phyloP scores from a whole-genome alignment of 2,113 vertebrate genomes.

The Trachemys scripta region DNA sequence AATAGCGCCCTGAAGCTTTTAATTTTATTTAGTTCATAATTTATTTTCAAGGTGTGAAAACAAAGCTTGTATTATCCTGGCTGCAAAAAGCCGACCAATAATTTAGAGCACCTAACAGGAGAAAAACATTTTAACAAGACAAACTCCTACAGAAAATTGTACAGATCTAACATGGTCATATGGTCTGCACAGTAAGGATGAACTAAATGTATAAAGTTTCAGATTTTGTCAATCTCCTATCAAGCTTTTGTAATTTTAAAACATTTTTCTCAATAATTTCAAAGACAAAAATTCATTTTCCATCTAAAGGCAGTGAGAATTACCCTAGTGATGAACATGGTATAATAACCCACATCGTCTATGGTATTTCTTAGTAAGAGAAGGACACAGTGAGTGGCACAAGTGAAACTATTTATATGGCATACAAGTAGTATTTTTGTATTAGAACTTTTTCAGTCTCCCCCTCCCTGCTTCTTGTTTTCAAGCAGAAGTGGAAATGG shows the following conservation, averaged over 20 bases:
- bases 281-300: background rate
- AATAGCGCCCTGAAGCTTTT: constrained; percentile 51
- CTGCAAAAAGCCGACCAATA: background rate
- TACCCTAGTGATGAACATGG: background rate
- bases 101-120: background rate
- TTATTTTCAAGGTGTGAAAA: constrained; percentile 61
- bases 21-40: constrained; percentile 52
- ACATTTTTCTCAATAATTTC: background rate
- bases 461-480: background rate
- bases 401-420: accelerated
- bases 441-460: background rate
- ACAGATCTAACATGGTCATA: background rate
- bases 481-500: background rate
- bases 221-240: background rate
- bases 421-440: background rate
- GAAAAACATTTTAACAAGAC: background rate
- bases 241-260: background rate
- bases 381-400: background rate
- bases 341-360: background rate
- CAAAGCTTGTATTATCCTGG: background rate
- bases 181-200: background rate
- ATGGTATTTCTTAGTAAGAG: background rate
- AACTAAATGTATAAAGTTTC: background rate
- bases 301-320: background rate
- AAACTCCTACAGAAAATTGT: background rate